A percentile compares a stretch with the other conserved stretches of the same genome.
phyloP scores from a whole-genome alignment of 2,113 vertebrate genomes.

The Neogale vison region DNA sequence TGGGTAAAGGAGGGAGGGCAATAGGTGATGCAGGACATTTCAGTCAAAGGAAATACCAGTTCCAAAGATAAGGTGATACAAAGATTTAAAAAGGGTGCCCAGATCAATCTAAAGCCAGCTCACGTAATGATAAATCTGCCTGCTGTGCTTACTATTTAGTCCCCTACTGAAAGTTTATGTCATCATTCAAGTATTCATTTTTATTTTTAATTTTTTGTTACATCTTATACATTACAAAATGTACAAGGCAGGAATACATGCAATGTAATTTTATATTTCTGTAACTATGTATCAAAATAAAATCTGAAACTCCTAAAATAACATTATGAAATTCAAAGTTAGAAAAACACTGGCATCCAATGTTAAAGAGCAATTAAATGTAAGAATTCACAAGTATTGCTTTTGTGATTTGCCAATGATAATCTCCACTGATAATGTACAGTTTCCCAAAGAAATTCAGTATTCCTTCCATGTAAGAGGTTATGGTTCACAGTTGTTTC shows the following conservation, averaged over 20 bases:
- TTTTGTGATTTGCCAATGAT: neutral
- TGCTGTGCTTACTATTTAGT: neutral
- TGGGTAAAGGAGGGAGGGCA: neutral
- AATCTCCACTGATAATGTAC: neutral
- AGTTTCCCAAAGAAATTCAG: neutral
- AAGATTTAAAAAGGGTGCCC: neutral
- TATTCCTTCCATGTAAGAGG: neutral
- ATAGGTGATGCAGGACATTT: neutral
- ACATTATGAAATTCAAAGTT: neutral
- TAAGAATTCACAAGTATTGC: neutral
- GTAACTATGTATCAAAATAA: constrained; percentile 1
- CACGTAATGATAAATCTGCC: neutral
- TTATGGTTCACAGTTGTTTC: constrained; percentile 22
- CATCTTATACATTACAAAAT: neutral
- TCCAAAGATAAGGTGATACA: neutral
- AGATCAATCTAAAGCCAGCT: neutral
- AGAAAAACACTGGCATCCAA: neutral
- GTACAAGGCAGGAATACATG: neutral
- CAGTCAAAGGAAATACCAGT: neutral
- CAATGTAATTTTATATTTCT: neutral
- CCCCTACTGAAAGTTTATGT: neutral
- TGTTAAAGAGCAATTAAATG: neutral
- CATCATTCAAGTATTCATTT: neutral
- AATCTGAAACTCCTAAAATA: constrained; percentile 21
- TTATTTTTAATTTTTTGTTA: neutral